These are phyloP conservation scores for Trididemnum clinides DNA, from an alignment of 23 tunicate species.

Conservation along the genomic window DNA sequence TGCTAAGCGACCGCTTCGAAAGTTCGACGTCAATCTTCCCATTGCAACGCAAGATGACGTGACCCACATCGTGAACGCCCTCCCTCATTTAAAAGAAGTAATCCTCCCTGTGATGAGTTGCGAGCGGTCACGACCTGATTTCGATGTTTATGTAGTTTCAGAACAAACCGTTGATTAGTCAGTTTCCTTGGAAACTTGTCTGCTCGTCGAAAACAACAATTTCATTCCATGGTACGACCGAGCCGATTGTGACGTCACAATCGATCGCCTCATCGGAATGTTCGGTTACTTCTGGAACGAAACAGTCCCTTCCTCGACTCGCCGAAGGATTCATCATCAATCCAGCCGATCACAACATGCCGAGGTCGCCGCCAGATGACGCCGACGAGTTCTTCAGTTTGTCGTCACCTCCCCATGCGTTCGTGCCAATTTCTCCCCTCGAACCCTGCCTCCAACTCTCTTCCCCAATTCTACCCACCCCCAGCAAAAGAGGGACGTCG, in stretches of 20 bases:
- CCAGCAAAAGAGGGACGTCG: no score
- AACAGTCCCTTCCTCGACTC: slow-evolving; percentile 34
- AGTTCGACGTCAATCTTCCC: slow-evolving; percentile 68
- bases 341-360: not conserved
- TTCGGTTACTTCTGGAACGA: not conserved
- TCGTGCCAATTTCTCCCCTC: no score
- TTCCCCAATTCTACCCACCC: no score
- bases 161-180: not conserved
- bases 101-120: no score
- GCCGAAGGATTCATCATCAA: slow-evolving; percentile 34
- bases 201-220: slow-evolving; percentile 23
- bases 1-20: slow-evolving; percentile 53
- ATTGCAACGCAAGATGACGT: slow-evolving; percentile 47
- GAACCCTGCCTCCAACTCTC: no score
- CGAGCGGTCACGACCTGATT: no score
- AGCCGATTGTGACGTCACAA: no score
- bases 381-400: slow-evolving; percentile 48
- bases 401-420: no score
- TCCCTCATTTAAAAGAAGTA: slow-evolving; percentile 45
- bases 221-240: no score
- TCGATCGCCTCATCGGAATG: no score
- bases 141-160: slow-evolving; percentile 1
- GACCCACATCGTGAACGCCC: not conserved
- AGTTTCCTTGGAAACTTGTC: slow-evolving; percentile 51
- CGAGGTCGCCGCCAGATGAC: slow-evolving; percentile 27